A percentile compares a stretch with the other conserved stretches of the same genome.
phyloP scores from a whole-genome alignment of 2,888 invertebrate genomes.

The Epistrophella euchroma region DNA sequence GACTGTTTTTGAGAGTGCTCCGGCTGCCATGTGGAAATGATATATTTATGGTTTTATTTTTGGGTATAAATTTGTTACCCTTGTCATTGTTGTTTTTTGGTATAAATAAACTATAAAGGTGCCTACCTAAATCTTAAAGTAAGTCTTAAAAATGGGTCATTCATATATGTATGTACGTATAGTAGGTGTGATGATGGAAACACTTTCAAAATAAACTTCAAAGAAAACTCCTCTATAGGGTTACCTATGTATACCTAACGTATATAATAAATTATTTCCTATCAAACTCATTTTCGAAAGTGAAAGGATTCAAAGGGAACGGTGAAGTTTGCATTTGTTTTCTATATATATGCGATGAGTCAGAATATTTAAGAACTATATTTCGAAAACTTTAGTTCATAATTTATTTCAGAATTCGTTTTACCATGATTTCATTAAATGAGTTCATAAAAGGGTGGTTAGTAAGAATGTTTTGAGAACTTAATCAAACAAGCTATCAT shows the following conservation, averaged over 20 bases:
- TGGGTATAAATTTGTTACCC: constrained; percentile 54
- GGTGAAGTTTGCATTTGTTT: neutral
- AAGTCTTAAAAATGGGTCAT: constrained; percentile 63
- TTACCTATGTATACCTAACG: neutral
- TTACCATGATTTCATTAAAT: neutral
- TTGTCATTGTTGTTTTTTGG: constrained; percentile 23
- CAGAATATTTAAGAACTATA: neutral
- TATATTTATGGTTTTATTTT: constrained; percentile 76
- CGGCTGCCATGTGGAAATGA: constrained; percentile 73
- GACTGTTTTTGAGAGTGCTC: constrained; percentile 70
- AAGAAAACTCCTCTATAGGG: constrained; percentile 30
- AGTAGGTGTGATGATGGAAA: constrained; percentile 42
- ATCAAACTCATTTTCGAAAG: constrained; percentile 34
- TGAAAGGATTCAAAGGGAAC: constrained; percentile 17
- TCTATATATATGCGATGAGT: constrained; percentile 3
- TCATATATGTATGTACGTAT: neutral
- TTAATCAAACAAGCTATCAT: neutral
- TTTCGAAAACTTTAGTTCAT: neutral
- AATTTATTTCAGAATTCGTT: constrained; percentile 1
- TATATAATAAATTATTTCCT: constrained; percentile 41
- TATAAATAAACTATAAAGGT: constrained; percentile 38
- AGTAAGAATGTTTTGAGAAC: neutral
- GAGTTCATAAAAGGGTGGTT: neutral
- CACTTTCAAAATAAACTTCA: constrained; percentile 44
- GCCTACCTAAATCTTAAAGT: constrained; percentile 11